phyloP scores from a whole-genome alignment of 2,113 vertebrate genomes.

The Tyto alba region DNA sequence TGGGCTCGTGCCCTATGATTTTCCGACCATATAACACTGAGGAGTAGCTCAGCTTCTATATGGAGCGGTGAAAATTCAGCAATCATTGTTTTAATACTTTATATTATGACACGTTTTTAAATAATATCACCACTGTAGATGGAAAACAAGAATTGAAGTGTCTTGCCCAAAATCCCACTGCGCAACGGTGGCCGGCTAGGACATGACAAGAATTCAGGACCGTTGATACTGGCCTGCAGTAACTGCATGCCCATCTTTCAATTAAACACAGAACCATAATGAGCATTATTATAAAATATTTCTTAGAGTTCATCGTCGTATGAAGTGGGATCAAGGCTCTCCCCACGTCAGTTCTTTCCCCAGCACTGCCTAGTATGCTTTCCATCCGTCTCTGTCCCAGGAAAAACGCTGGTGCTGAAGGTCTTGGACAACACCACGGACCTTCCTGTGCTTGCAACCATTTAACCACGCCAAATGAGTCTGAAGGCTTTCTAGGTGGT shows the following conservation, averaged over 20 bases:
- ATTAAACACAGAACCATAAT: accelerated
- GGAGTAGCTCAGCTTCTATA: neutral
- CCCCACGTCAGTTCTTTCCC: neutral
- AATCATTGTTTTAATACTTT: accelerated
- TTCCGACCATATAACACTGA: neutral
- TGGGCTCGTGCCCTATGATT: accelerated
- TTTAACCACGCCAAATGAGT: accelerated
- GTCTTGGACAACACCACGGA: accelerated
- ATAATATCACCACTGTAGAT: accelerated
- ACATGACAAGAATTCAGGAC: neutral
- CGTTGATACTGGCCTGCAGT: neutral
- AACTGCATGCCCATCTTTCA: neutral
- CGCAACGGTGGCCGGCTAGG: neutral
- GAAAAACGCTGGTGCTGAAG: neutral
- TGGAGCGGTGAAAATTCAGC: neutral
- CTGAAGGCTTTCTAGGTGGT: neutral
- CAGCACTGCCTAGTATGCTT: neutral
- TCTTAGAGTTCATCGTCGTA: neutral
- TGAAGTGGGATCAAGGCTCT: neutral
- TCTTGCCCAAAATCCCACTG: neutral
- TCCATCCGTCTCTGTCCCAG: neutral
- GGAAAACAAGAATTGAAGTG: neutral
- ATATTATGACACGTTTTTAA: neutral
- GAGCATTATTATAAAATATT: neutral
- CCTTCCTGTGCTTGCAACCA: neutral